Percentiles rank a stretch among this genome's conserved stretches.
Evolutionary conservation across 2,888 invertebrate genomes (phyloP).

Genomic region (Cephus spinipes): DNA sequence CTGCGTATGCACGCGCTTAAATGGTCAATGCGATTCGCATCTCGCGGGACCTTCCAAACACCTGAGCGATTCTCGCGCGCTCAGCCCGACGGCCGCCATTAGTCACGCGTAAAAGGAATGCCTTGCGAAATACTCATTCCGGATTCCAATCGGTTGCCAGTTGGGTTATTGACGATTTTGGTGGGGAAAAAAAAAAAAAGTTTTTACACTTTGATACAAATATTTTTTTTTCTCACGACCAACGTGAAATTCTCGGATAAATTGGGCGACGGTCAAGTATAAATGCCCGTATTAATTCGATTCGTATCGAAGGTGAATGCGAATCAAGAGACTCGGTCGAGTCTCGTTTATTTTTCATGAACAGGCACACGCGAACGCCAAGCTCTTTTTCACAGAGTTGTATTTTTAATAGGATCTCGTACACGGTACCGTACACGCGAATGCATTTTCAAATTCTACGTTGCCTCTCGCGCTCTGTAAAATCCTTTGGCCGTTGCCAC

Average conservation of each 20-base stretch:
- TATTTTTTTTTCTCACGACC: neutral
- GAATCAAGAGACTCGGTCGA: neutral
- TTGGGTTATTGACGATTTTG: neutral
- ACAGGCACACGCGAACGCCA: neutral
- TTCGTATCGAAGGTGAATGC: neutral
- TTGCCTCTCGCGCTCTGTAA: neutral
- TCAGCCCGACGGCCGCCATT: slow-evolving; percentile 25
- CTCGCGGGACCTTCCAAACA: slow-evolving; percentile 41
- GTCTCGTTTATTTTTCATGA: neutral
- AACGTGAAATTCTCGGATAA: neutral
- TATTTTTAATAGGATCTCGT: neutral
- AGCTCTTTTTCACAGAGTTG: neutral
- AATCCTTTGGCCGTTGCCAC: neutral
- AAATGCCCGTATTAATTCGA: neutral
- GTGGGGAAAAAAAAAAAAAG: too few species aligned
- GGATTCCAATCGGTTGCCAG: neutral
- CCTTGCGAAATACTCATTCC: slow-evolving; percentile 13
- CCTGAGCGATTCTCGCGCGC: slow-evolving; percentile 37
- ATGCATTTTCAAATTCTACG: neutral
- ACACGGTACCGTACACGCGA: neutral
- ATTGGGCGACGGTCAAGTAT: neutral
- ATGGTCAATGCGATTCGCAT: slow-evolving; percentile 34
- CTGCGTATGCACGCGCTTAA: slow-evolving; percentile 39
- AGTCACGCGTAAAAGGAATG: slow-evolving; percentile 44
- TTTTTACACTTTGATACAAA: neutral